Conservation (phyloP, 2,113 vertebrate species). For the Oncorhynchus clarkii region DNA sequence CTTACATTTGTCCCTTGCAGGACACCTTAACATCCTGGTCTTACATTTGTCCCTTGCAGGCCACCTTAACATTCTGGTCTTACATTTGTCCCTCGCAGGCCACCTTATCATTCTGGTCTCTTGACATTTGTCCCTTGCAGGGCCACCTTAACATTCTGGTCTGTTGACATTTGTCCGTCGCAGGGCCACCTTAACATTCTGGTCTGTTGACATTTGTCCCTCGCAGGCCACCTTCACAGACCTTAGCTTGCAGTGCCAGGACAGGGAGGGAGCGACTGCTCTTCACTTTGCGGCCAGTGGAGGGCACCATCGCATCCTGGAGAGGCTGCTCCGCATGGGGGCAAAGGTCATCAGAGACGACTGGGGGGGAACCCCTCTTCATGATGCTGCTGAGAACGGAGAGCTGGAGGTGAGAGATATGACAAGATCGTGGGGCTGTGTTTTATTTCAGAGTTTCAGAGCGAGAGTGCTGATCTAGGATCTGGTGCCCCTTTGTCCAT, state of each 20-base stretch:
- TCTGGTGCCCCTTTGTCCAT: background rate
- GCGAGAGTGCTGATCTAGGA: background rate
- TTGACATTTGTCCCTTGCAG: background rate
- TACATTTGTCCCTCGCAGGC: too few relatives aligned
- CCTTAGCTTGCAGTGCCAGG: constrained; percentile 65
- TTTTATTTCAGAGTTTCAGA: too few relatives aligned
- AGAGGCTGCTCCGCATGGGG: constrained; percentile 75
- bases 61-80: too few relatives aligned
- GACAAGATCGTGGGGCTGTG: too few relatives aligned
- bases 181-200: constrained; percentile 34
- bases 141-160: background rate
- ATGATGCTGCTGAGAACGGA: constrained; percentile 84
- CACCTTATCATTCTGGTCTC: too few relatives aligned
- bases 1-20: constrained; percentile 49
- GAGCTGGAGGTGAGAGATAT: constrained; percentile 73
- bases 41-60: too few relatives aligned
- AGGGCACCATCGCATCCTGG: constrained; percentile 77
- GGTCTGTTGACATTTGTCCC: background rate
- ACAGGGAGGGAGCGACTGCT: constrained; percentile 80
- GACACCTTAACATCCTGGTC: constrained; percentile 59
- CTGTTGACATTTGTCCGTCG: background rate
- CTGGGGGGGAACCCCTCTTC: constrained; percentile 84
- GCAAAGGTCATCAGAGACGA: constrained; percentile 75
- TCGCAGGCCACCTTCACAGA: constrained; percentile 75
- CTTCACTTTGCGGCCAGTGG: constrained; percentile 86